phyloP scores from a whole-genome alignment of 1,140 invertebrate species.

The Danaus melanippus region DNA sequence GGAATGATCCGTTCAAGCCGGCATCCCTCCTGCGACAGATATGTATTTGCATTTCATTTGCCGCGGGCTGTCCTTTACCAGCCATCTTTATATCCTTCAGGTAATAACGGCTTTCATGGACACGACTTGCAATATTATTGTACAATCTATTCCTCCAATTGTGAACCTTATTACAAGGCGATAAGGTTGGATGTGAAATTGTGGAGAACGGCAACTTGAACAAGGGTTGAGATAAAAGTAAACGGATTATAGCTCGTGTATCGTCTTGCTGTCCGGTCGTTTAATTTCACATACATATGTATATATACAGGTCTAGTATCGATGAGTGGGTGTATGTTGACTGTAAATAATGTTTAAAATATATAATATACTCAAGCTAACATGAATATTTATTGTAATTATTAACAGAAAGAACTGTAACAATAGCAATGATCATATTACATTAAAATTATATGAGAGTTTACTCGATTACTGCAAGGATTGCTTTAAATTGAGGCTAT shows the following conservation, averaged over 20 bases:
- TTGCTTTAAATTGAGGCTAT: too few species aligned
- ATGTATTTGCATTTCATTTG: slow-evolving; percentile 66
- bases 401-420: too few species aligned
- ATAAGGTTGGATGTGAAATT: slow-evolving; percentile 12
- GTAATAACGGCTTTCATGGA: slow-evolving; percentile 67
- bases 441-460: too few species aligned
- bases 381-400: too few species aligned
- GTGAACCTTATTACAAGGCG: slow-evolving; percentile 20
- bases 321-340: too few species aligned
- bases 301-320: background rate
- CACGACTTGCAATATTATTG: slow-evolving; percentile 23
- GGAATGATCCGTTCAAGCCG: slow-evolving; percentile 20
- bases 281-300: slow-evolving; percentile 12
- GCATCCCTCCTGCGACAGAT: slow-evolving; percentile 33
- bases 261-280: slow-evolving; percentile 43
- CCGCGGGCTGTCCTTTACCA: slow-evolving; percentile 35
- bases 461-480: too few species aligned
- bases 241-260: slow-evolving; percentile 63
- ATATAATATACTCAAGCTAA: too few species aligned
- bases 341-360: too few species aligned
- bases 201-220: slow-evolving; percentile 23
- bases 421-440: too few species aligned
- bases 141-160: background rate
- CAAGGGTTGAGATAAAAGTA: slow-evolving; percentile 62
- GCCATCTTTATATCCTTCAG: slow-evolving; percentile 60